Base-by-base conservation (phyloP, 2,888 invertebrate species). In the Eurois occulta region DNA sequence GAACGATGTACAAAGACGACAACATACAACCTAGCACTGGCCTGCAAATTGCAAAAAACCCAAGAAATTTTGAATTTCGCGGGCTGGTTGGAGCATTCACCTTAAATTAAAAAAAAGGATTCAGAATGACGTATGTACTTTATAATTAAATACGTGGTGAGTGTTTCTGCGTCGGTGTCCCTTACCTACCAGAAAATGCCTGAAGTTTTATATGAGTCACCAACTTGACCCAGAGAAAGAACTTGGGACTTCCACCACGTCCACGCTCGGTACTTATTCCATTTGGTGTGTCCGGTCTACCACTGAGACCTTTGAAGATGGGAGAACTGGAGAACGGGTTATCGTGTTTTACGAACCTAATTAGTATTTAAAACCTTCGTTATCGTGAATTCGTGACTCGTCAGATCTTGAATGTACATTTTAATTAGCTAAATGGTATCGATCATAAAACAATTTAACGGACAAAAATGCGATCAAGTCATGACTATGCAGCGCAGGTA, bases 351-450 rank as follows among this genome's bases (percentile, higher is more conserved):
- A 46, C 41, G 41, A 62, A 41, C 18, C 24, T 52, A 52, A 52
- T 52, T 68, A 67, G 32, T 43, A 35, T 41, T 67, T 52, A 24
- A 46, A 77, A 41, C 32, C 38, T 77, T 77, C 41, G 32, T n/a
- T 67, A 77, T 77, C 77, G 77, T 77, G 68, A 68, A 62, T 62
- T 77, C 77, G 77, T 77, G 78, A 68, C 62, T 68, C 28, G 48
- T 52, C 52, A 52, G 62, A 43, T 77, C 68, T 48, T 77, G 68
- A 77, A 43, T 68, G 32, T 68, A 62, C 21, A 60, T 77, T 67
- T 77, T 52, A 70, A 78, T 58, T 78, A 70, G 69, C n/a, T 48
- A 77, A 77, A 67, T 77, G 77, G 77, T 77, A 28, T 69, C 52
- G 62, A 62, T 77, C 58, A 41, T 64, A 68, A 35, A 77, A 77